A percentile compares a stretch with the other conserved stretches of the same genome.
Conservation (phyloP, 2,888 invertebrate genomes). For the Scrobipalpa costella region DNA sequence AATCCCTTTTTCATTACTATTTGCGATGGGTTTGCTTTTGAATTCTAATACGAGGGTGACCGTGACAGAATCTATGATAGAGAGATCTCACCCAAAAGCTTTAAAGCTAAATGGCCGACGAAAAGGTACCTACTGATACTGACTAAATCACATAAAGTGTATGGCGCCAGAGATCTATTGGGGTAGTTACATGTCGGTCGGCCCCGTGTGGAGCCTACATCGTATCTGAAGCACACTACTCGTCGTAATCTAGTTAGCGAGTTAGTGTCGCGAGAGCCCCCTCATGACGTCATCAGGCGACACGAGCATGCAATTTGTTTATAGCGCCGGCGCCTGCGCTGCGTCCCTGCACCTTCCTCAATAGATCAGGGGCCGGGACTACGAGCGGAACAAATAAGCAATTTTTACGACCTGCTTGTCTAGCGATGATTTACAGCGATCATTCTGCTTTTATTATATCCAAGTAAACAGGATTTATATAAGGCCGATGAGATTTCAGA, state of each 20-base stretch:
- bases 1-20: too few relatives aligned
- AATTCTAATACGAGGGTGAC: too few relatives aligned
- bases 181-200: too few relatives aligned
- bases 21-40: too few relatives aligned
- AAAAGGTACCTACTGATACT: too few relatives aligned
- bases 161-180: too few relatives aligned
- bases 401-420: slow-evolving; percentile 2
- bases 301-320: slow-evolving; percentile 35
- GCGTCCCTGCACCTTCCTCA: slow-evolving; percentile 33
- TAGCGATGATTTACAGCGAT: background rate
- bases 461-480: background rate
- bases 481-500: background rate
- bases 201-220: too few relatives aligned
- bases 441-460: background rate
- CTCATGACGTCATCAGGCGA: slow-evolving; percentile 17
- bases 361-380: slow-evolving; percentile 3
- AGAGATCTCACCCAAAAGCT: too few relatives aligned
- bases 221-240: too few relatives aligned
- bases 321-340: slow-evolving; percentile 30
- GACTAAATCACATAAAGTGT: too few relatives aligned
- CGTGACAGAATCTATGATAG: too few relatives aligned
- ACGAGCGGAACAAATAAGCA: background rate
- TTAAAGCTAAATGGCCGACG: too few relatives aligned
- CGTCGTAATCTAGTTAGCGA: background rate
- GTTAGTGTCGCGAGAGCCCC: background rate